These are phyloP conservation scores for Bedellia somnulentella DNA, from an alignment of 2,888 invertebrate species.

Conservation along the genomic window DNA sequence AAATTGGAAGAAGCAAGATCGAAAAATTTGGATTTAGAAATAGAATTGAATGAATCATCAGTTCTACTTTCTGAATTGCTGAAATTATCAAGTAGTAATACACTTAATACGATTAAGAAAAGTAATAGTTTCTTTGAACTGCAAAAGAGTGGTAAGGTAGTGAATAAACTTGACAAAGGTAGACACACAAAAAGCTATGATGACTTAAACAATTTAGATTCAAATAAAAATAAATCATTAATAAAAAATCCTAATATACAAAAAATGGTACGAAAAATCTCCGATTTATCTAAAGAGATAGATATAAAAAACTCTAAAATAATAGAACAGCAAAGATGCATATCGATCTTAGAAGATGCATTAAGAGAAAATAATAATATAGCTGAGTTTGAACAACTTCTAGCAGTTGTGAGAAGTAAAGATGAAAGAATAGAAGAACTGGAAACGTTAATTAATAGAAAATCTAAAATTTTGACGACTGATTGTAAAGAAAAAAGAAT, in stretches of 20 bases:
- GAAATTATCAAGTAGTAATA: constrained; percentile 43
- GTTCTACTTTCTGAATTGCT: constrained; percentile 49
- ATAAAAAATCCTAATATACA: constrained; percentile 22
- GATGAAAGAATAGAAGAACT: constrained; percentile 74
- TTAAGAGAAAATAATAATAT: constrained; percentile 59
- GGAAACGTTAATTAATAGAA: constrained; percentile 66
- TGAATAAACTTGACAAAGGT: constrained; percentile 54
- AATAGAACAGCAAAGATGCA: constrained; percentile 56
- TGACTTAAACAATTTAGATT: constrained; percentile 30
- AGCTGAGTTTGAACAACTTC: constrained; percentile 59
- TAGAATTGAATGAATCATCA: constrained; percentile 55
- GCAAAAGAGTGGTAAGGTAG: constrained; percentile 63
- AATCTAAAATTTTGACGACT: constrained; percentile 23
- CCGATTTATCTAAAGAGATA: constrained; percentile 44
- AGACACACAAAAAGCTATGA: constrained; percentile 47
- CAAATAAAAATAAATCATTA: constrained; percentile 15
- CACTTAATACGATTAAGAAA: constrained; percentile 32
- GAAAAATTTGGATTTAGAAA: constrained; percentile 53
- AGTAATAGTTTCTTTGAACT: constrained; percentile 49
- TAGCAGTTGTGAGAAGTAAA: constrained; percentile 61
- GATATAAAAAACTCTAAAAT: constrained; percentile 54
- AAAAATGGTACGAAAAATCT: constrained; percentile 39
- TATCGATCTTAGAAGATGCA: constrained; percentile 54
- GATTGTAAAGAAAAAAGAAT: constrained; percentile 61
- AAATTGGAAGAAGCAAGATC: constrained; percentile 43